Evolutionary conservation across 2,113 vertebrate species (phyloP).

Genomic region (Mirza zaza): DNA sequence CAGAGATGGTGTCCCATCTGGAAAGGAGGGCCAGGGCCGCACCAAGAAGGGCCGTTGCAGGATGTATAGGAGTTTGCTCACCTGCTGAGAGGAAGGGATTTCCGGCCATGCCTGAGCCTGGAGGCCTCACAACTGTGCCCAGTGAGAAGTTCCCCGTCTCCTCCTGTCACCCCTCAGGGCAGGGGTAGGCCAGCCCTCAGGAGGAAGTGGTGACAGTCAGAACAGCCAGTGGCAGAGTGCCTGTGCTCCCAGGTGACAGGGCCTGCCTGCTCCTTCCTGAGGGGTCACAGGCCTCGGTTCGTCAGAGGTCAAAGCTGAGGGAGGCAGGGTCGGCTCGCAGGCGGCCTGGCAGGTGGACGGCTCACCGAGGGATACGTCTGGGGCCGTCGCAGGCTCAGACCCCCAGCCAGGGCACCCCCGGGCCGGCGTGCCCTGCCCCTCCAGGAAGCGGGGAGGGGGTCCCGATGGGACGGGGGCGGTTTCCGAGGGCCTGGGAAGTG

Average conservation of each 20-base stretch:
- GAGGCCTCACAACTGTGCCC: neutral
- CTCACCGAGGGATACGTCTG: neutral
- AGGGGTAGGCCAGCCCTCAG: neutral
- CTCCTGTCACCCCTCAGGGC: neutral
- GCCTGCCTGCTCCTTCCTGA: neutral
- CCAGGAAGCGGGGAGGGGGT: neutral
- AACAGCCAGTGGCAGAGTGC: neutral
- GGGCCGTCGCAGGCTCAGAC: neutral
- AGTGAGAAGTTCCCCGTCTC: neutral
- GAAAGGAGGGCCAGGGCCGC: neutral
- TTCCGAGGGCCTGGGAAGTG: neutral
- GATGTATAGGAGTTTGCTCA: neutral
- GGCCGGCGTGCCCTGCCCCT: neutral
- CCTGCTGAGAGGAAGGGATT: neutral
- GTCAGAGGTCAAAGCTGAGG: too few species aligned
- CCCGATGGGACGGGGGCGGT: neutral
- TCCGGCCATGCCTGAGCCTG: neutral
- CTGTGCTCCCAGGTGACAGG: neutral
- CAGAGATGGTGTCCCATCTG: neutral
- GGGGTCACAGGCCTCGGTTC: rapidly evolving
- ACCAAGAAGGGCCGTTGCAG: neutral
- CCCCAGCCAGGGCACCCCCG: too few species aligned
- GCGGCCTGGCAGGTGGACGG: rapidly evolving
- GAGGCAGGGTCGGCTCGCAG: neutral
- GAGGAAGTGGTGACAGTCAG: neutral